Conservation (phyloP, 2,888 invertebrate species). For the Melanchra persicariae region DNA sequence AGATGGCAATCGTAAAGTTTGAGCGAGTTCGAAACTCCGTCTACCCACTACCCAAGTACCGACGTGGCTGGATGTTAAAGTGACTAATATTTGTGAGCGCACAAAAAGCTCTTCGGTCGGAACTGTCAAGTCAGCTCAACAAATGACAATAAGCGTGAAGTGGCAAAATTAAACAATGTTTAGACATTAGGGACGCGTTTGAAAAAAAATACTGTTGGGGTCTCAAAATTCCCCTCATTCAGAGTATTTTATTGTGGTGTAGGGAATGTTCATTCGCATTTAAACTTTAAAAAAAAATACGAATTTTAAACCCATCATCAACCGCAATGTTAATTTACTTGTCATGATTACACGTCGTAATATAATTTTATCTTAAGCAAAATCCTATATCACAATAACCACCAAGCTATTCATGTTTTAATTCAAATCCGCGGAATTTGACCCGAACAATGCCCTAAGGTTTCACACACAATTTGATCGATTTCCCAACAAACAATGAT, state of each 20-base stretch:
- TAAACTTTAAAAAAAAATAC: not conserved
- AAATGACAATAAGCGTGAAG: slow-evolving; percentile 84
- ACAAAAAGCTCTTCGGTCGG: slow-evolving; percentile 58
- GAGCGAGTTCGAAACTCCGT: slow-evolving; percentile 51
- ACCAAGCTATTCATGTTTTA: slow-evolving; percentile 10
- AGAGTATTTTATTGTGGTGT: slow-evolving; percentile 27
- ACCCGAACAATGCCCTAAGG: slow-evolving; percentile 56
- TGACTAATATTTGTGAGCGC: slow-evolving; percentile 47
- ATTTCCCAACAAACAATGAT: slow-evolving; percentile 79
- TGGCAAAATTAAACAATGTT: slow-evolving; percentile 80
- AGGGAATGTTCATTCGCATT: not conserved
- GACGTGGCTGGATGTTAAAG: slow-evolving; percentile 48
- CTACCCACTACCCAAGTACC: slow-evolving; percentile 29
- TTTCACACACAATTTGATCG: slow-evolving; percentile 72
- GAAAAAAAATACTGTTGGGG: slow-evolving; percentile 65
- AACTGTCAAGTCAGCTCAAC: slow-evolving; percentile 82
- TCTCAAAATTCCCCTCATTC: slow-evolving; percentile 49
- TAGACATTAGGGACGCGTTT: slow-evolving; percentile 58
- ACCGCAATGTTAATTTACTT: not conserved
- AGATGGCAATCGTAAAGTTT: slow-evolving; percentile 76
- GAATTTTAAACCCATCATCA: not conserved
- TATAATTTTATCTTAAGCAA: slow-evolving; percentile 10
- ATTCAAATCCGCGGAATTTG: slow-evolving; percentile 27
- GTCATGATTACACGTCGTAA: slow-evolving; percentile 5
- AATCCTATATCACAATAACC: not conserved